Conservation (phyloP, 2,797 vertebrate species). For the Epinephelus coioides region DNA sequence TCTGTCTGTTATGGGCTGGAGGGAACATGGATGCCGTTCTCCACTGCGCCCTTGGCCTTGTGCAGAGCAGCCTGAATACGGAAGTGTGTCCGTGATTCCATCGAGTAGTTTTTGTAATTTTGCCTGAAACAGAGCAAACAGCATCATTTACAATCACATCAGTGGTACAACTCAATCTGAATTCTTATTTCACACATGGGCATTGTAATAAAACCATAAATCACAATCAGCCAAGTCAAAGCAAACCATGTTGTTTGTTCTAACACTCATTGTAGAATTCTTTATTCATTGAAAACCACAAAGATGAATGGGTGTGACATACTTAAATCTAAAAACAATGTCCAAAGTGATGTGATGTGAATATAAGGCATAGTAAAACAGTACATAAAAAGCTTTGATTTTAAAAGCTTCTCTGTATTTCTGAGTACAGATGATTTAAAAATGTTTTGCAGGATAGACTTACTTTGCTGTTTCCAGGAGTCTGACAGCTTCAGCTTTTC, state of each 20-base stretch:
- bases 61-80: conserved; percentile 97
- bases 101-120: conserved; percentile 99
- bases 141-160: conserved; percentile 19
- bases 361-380: too few species aligned
- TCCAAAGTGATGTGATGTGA: not conserved
- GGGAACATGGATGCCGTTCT: conserved; percentile 86
- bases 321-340: not conserved
- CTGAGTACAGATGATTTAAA: not conserved
- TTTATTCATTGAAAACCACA: not conserved
- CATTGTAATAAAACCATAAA: not conserved
- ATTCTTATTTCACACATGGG: not conserved
- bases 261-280: not conserved
- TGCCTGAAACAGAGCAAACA: conserved; percentile 86
- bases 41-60: conserved; percentile 89
- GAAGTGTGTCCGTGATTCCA: conserved; percentile 99
- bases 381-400: not conserved
- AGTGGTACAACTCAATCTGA: not conserved
- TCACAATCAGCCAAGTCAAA: not conserved
- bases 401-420: not conserved
- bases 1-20: conserved; percentile 80
- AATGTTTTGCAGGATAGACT: conserved; percentile 63
- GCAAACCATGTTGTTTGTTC: not conserved
- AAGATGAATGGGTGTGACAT: not conserved
- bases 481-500: conserved; percentile 91
- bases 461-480: conserved; percentile 95